phyloP scores from a whole-genome alignment of 2,888 invertebrate species.

The Oligia strigilis region DNA sequence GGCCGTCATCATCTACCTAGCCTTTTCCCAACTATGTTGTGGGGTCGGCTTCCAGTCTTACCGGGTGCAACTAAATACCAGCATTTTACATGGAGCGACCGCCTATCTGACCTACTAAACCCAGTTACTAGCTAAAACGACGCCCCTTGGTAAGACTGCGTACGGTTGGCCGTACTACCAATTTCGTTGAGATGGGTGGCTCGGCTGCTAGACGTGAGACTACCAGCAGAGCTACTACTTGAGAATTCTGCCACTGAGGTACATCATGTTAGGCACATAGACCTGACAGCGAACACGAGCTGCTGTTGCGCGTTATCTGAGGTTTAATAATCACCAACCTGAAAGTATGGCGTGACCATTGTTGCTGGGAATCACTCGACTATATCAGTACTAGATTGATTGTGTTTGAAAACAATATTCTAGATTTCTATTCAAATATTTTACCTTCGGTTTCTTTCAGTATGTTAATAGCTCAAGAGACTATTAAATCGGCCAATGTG shows the following conservation, averaged over 20 bases:
- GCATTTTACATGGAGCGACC: background rate
- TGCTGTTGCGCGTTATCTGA: background rate
- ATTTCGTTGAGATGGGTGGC: background rate
- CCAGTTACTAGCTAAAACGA: background rate
- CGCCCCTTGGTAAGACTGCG: background rate
- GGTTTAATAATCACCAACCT: background rate
- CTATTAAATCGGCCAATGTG: slow-evolving; percentile 78
- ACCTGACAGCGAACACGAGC: too few relatives aligned
- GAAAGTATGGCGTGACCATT: background rate
- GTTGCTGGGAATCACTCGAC: background rate
- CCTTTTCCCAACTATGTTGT: background rate
- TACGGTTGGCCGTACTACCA: background rate
- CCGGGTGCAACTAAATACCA: background rate
- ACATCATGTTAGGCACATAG: background rate
- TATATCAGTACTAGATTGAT: background rate
- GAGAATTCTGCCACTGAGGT: background rate
- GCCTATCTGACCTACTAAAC: background rate
- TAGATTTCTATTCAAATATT: background rate
- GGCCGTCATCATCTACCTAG: background rate
- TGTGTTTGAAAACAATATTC: slow-evolving; percentile 7
- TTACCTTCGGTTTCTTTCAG: slow-evolving; percentile 69
- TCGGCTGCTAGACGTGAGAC: background rate
- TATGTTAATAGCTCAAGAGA: slow-evolving; percentile 73
- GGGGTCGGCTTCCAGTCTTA: too few relatives aligned
- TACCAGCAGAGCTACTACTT: too few relatives aligned